Evolutionary conservation across 2,888 invertebrate species (phyloP).

Genomic region (Tetheella fluctuosa): DNA sequence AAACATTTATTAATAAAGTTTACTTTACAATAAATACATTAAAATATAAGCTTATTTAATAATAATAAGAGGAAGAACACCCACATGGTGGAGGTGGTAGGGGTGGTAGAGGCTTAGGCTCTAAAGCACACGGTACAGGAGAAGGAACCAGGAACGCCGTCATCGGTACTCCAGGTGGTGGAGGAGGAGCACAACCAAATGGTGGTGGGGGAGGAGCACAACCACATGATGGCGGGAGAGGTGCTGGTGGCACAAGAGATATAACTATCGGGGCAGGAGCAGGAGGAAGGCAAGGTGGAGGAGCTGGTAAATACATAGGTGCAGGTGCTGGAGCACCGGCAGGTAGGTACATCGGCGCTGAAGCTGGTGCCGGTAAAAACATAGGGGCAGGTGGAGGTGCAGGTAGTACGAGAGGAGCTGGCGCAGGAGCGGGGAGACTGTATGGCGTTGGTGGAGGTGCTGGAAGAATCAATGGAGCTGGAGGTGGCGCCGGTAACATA

Average conservation of each 20-base stretch:
- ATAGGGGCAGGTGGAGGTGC: constrained; percentile 27
- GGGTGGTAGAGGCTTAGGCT: constrained; percentile 62
- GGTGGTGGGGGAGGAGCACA: constrained; percentile 43
- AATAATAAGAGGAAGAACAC: constrained; percentile 37
- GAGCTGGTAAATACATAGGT: constrained; percentile 30
- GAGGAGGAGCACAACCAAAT: constrained; percentile 40
- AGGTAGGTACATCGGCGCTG: constrained; percentile 33
- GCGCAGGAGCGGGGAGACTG: constrained; percentile 29
- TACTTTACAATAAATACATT: constrained; percentile 37
- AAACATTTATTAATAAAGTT: constrained; percentile 22
- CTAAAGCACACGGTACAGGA: constrained; percentile 67
- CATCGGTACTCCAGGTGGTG: constrained; percentile 64
- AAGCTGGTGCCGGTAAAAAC: constrained; percentile 29
- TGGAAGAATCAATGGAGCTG: constrained; percentile 27
- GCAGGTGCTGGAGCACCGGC: constrained; percentile 33
- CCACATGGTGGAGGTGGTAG: constrained; percentile 29
- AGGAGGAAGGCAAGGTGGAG: constrained; percentile 26
- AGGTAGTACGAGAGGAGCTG: constrained; percentile 33
- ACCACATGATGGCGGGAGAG: constrained; percentile 37
- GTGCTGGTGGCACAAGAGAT: constrained; percentile 55
- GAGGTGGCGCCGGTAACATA: constrained; percentile 33
- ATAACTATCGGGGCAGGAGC: constrained; percentile 54
- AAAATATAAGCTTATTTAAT: constrained; percentile 24
- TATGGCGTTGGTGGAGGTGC: constrained; percentile 40
- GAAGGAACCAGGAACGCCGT: constrained; percentile 68